phyloP scores from a whole-genome alignment of 2,797 vertebrate species.

The Acanthurus leucopareius region DNA sequence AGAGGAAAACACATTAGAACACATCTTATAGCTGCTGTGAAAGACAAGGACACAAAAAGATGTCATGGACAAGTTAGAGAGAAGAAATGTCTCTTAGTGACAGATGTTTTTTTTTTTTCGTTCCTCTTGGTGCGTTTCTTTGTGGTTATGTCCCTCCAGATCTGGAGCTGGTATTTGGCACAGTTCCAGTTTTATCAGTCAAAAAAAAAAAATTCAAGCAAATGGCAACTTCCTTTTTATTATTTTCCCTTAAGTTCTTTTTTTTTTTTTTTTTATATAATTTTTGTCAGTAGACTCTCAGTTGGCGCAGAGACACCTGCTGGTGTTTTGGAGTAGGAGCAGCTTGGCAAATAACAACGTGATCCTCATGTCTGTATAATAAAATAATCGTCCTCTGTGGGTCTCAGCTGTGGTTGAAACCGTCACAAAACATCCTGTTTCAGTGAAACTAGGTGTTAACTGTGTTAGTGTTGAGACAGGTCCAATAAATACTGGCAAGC shows the following conservation, averaged over 20 bases:
- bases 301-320: conserved; percentile 52
- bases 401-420: conserved; percentile 9
- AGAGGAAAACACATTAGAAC: conserved; percentile 32
- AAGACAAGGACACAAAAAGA: conserved; percentile 24
- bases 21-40: conserved; percentile 20
- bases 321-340: conserved; percentile 61
- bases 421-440: conserved; percentile 11
- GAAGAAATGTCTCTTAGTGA: conserved; percentile 9
- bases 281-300: conserved; percentile 8
- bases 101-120: conserved; percentile 20
- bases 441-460: conserved; percentile 24
- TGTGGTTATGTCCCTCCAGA: conserved; percentile 27
- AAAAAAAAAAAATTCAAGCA: conserved; percentile 3
- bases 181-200: conserved; percentile 36
- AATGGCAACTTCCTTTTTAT: conserved; percentile 15
- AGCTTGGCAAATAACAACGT: conserved; percentile 19
- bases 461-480: conserved; percentile 73
- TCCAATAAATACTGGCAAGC: conserved; percentile 66
- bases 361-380: conserved; percentile 24
- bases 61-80: conserved; percentile 8
- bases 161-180: neutral
- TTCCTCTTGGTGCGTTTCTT: conserved; percentile 20
- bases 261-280: neutral
- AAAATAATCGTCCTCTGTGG: conserved; percentile 18
- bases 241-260: conserved; percentile 6